Conservation (phyloP, 2,888 invertebrate species). For the Lepas anatifera region DNA sequence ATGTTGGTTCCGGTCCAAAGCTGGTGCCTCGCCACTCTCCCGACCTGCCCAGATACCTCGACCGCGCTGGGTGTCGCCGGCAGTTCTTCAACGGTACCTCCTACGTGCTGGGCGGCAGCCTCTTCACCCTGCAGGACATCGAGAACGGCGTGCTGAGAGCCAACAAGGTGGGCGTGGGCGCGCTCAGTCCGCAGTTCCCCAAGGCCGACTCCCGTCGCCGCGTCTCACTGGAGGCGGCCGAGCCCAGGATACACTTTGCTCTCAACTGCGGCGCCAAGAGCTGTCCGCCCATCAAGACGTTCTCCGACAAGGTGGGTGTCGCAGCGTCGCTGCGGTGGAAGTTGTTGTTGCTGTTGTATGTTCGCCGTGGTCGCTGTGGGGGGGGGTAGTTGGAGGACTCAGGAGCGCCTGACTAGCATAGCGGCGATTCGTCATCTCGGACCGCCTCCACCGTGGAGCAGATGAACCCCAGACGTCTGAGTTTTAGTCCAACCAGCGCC, state of each 20-base stretch:
- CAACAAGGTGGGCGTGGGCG: conserved; percentile 34
- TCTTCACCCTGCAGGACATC: conserved; percentile 39
- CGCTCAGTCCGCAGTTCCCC: conserved; percentile 34
- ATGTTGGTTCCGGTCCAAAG: too few relatives aligned
- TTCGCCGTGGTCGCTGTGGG: too few relatives aligned
- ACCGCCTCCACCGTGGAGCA: too few relatives aligned
- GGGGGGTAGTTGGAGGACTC: neutral
- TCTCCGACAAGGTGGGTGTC: conserved; percentile 29
- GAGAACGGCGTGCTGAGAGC: conserved; percentile 39
- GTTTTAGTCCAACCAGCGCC: too few relatives aligned
- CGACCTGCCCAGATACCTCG: too few relatives aligned
- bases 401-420: too few relatives aligned
- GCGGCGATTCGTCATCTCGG: too few relatives aligned
- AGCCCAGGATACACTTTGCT: conserved; percentile 39
- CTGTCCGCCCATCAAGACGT: conserved; percentile 38
- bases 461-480: too few relatives aligned
- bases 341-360: too few relatives aligned
- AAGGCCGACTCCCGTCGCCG: conserved; percentile 31
- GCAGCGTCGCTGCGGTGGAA: too few relatives aligned
- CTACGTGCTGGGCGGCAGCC: conserved; percentile 37
- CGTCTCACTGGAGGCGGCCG: conserved; percentile 27
- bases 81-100: conserved; percentile 38
- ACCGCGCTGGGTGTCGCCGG: conserved; percentile 29
- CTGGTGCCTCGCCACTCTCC: too few relatives aligned
- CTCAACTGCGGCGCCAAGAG: conserved; percentile 39